Base-by-base conservation (phyloP, 1,140 invertebrate genomes). In the Bombus soroeensis region DNA sequence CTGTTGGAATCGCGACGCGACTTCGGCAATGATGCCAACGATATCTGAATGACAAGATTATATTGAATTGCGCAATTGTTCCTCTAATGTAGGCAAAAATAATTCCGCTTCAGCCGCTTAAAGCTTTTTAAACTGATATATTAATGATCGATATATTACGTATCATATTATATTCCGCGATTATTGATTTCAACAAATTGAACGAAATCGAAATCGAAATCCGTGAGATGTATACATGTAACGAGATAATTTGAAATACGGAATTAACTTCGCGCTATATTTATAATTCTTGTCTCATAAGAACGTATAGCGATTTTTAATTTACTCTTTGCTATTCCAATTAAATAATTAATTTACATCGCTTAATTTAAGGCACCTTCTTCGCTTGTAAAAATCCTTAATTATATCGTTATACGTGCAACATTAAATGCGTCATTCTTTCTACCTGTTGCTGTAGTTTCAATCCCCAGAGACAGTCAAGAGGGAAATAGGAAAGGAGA, bases 391-490 rank as follows among this genome's bases (percentile, higher is more conserved):
- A n/a, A n/a, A 39, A 25, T 39, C 15, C 28, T 62, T 75, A 41
- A 77, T 77, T 77, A 77, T 25, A 62, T 39, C 2, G 37, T 47
- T 47, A 47, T 66, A 43, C 5, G 57, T n/a, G 12, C 53, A 18
- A n/a, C 34, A 74, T 47, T 64, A 25, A 43, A 28, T n/a, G 15
- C 34, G n/a, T 66, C 41, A 41, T 53, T 59, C 64, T 59, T 43
- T 71, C 34, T 53, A 84, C 76, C 83, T 80, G 83, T 80, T 79
- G 66, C 83, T 6, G n/a, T 15, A 25, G 66, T 78, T 79, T 72
- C 37, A 37, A 82, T 86, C 74, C 37, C n/a, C 22, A 6, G 37
- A 47, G 68, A 82, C 85, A 41, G 25, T 62, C 12, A 1, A 28
- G 53, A 57, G 15, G 37, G 34, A 39, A 39, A 39, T 53, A 79